These are phyloP conservation scores for Ardeotis arabs DNA, from an alignment of 2,113 vertebrate genomes.

Conservation along the genomic window DNA sequence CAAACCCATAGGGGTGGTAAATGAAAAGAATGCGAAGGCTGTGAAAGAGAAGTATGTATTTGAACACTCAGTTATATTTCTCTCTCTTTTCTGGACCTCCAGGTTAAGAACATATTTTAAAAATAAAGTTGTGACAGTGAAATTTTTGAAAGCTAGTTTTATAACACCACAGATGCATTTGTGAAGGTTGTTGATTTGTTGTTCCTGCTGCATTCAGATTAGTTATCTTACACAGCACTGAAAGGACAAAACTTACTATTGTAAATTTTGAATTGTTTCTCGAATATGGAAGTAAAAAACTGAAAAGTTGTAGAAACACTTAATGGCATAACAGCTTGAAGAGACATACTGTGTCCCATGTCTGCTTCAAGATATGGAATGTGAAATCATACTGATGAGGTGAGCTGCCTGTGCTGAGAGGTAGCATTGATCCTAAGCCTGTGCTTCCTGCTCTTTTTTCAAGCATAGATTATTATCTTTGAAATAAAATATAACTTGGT, in stretches of 20 bases:
- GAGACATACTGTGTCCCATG: background rate
- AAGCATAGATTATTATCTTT: background rate
- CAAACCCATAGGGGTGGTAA: constrained; percentile 92
- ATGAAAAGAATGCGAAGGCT: constrained; percentile 92
- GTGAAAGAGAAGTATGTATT: constrained; percentile 88
- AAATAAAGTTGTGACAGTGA: background rate
- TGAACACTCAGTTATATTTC: background rate
- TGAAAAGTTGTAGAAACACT: background rate
- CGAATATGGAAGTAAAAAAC: background rate
- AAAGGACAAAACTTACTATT: background rate
- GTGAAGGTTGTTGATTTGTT: background rate
- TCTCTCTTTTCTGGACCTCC: background rate
- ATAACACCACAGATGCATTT: background rate
- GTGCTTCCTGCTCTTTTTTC: background rate
- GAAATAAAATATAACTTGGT: background rate
- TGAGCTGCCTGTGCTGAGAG: background rate
- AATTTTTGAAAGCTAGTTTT: background rate
- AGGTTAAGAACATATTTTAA: background rate
- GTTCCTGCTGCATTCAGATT: background rate
- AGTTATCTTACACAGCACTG: background rate
- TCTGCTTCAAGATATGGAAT: background rate
- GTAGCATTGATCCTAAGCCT: background rate
- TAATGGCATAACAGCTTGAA: background rate
- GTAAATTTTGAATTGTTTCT: background rate
- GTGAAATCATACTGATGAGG: background rate